Evolutionary conservation across 2,113 vertebrate genomes (phyloP), one percentile per base, ranked within the genome.

Genomic region (Marmota flaviventris): DNA sequence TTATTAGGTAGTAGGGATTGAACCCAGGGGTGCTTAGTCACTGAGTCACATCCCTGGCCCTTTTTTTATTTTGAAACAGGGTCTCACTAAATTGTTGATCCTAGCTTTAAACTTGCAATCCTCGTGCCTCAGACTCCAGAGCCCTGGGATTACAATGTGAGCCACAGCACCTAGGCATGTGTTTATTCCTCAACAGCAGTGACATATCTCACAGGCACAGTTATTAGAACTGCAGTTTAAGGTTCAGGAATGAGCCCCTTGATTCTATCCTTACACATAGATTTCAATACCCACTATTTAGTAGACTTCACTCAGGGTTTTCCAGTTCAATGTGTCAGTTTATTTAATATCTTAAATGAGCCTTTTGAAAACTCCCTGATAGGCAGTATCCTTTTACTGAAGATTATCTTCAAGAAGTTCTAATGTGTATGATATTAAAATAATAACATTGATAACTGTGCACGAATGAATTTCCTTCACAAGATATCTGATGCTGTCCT

Each of bases 271-370:
- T 84, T 91, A 39, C 37, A 24, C 3, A 0, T 78, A 56, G 17
- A 58, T 83, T 95, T 88, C 82, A 65, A 69, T 61, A 58, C 2
- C 29, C 85, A 89, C 70, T 65, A 58, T 82, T 65, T 86, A 91
- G 56, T 78, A 84, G 42, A 56, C n/a, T 37, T 27, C 45, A 29
- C 34, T 78, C 8, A 48, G 37, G 20, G 16, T 91, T 70, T 77
- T 67, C 48, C 81, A 82, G 32, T 20, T 91, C 53, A 84, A 20
- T 48, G 4, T 91, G 61, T 73, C 13, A 7, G 12, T 91, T 73
- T 85, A 81, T 69, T 79, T 63, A 81, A 27, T 95, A 86, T 34
- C 83, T 86, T 92, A 42, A 61, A 76, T 3, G 0, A 2, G 65
- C 20, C 32, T 92, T 96, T 79, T 32, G 27, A 89, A 93, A 86